Percentiles rank a stretch among this genome's conserved stretches.
Conservation (phyloP, 1,140 invertebrate genomes). For the Panonychus citri region DNA sequence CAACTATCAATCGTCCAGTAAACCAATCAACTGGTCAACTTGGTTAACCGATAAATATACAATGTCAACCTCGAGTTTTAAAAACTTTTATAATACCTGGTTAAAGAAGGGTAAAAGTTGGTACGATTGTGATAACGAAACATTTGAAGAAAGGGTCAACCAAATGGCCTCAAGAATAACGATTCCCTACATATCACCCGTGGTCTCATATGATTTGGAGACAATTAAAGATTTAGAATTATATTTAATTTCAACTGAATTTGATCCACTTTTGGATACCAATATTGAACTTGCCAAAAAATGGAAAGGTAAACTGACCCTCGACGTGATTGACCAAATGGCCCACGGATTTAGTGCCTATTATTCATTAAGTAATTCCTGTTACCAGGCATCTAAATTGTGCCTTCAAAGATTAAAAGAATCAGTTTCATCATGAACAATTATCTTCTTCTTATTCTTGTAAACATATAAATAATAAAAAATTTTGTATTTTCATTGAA, state of each 20-base stretch:
- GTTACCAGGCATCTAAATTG: no score
- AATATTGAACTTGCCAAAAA: conserved; percentile 62
- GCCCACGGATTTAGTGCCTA: conserved; percentile 60
- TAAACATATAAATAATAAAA: no score
- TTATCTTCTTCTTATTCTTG: no score
- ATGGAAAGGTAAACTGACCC: conserved; percentile 29
- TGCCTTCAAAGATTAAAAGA: no score
- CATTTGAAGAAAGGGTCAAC: background rate
- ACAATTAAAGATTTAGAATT: background rate
- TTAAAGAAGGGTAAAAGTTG: background rate
- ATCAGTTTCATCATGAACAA: no score
- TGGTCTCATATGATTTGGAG: background rate
- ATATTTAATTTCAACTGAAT: conserved; percentile 3
- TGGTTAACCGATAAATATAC: no score
- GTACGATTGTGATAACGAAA: background rate
- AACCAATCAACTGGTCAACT: no score
- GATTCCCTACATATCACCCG: background rate
- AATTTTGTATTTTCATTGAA: no score
- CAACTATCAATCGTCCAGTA: background rate
- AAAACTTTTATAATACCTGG: background rate
- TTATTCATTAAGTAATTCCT: no score
- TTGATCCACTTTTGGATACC: conserved; percentile 83
- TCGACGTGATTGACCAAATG: conserved; percentile 69
- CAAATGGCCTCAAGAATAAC: background rate
- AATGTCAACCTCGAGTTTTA: background rate